phyloP scores from a whole-genome alignment of 2,113 vertebrate genomes.

The Colaptes auratus region DNA sequence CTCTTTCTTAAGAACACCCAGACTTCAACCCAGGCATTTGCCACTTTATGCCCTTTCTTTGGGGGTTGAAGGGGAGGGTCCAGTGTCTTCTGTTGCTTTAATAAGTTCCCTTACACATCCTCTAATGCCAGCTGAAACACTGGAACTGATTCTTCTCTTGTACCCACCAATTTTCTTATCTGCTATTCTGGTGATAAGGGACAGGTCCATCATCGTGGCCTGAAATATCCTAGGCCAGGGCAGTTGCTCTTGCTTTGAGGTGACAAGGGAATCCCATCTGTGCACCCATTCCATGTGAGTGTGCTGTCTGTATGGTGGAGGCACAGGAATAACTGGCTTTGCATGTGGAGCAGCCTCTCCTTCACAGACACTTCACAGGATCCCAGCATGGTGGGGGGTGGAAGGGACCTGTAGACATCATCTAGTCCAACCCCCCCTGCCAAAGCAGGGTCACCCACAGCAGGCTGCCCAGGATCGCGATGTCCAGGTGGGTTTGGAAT shows the following conservation, averaged over 20 bases:
- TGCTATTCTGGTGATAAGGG: neutral
- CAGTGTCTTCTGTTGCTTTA: neutral
- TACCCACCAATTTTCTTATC: neutral
- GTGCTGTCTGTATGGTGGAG: neutral
- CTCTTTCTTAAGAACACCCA: neutral
- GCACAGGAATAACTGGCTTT: neutral
- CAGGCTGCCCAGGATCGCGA: too few relatives aligned
- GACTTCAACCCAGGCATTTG: neutral
- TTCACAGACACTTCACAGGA: neutral
- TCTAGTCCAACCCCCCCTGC: too few relatives aligned
- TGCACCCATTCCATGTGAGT: neutral
- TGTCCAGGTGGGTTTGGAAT: too few relatives aligned
- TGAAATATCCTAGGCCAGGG: neutral
- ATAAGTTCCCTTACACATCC: neutral
- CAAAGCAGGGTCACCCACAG: too few relatives aligned
- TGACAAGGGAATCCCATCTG: neutral
- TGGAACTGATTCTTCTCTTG: neutral
- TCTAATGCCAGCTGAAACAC: neutral
- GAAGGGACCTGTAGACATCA: too few relatives aligned
- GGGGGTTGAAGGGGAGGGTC: neutral
- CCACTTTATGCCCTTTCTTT: neutral
- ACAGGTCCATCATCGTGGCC: neutral
- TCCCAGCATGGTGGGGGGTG: too few relatives aligned
- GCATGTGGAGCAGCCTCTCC: neutral
- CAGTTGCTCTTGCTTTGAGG: neutral